Evolutionary conservation across 2,113 vertebrate genomes (phyloP), one percentile per base, ranked within the genome.

Genomic region (Dicerorhinus sumatrensis): DNA sequence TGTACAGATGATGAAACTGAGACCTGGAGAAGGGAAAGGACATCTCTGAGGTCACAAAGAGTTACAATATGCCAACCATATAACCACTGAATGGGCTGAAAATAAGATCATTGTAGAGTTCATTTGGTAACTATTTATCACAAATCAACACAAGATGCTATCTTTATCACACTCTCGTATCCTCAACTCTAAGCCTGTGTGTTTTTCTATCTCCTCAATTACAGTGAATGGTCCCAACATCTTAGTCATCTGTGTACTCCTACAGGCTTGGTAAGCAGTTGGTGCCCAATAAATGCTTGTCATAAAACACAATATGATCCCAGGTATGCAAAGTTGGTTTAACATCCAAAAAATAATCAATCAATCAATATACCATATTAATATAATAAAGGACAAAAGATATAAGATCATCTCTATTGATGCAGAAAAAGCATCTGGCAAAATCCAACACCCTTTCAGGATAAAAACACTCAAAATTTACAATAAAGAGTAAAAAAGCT

Each of bases 51-150:
- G 65, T 84, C 80, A 85, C 27, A 84, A 95, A 79, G 20, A 51
- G 33, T 91, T 62, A 69, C 25, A 85, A 77, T n/a, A 76, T 70
- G 62, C 20, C 80, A 81, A 81, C 14, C 13, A 2, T 89, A n/a
- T 18, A 33, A 54, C 42, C 27, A 51, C 33, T 83, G n/a, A 87
- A 56, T n/a, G 60, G 86, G 69, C 69, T 90, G 31, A 84, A 90
- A 90, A 76, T 75, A 95, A 79, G 48, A 6, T 69, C 88, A 85
- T n/a, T 60, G 10, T n/a, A 73, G 58, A 89, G 56, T 94, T 73
- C 46, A 75, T 65, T 29, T 89, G 77, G 4, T 84, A 90, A 84
- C 48, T 84, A 42, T 46, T 65, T 89, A 65, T 25, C 23, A 84
- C 25, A 77, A 14, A 60, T 60, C 13, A 73, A 81, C 27, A 73